Evolutionary conservation across 53 echinoderm and acorn worm species (phyloP).

Genomic region (Actinopyga echinites): DNA sequence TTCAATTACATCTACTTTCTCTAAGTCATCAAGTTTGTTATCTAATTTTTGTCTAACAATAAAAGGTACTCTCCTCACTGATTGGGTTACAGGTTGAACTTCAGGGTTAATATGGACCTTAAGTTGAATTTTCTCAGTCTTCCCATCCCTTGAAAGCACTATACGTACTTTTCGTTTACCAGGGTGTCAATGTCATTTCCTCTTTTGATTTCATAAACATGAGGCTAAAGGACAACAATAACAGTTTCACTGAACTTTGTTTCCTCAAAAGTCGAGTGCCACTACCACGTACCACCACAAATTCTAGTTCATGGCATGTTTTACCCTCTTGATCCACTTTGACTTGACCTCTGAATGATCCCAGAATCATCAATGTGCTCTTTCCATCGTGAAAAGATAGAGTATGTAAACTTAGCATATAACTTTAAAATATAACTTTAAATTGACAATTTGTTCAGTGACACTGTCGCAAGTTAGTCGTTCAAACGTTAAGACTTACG

Average conservation of each 20-base stretch:
- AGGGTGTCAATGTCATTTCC: neutral
- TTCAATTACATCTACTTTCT: neutral
- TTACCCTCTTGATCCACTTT: too few species aligned
- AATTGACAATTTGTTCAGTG: too few species aligned
- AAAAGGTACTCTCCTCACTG: neutral
- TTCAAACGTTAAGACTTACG: too few species aligned
- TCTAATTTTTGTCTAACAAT: neutral
- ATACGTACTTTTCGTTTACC: neutral
- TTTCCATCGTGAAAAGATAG: too few species aligned
- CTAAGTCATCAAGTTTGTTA: neutral
- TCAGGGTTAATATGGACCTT: neutral
- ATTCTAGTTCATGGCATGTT: too few species aligned
- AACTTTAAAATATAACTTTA: too few species aligned
- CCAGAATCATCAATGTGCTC: too few species aligned
- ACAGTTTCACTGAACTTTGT: neutral
- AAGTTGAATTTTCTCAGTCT: neutral
- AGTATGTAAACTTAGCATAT: too few species aligned
- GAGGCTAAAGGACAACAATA: neutral
- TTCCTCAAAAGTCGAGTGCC: neutral
- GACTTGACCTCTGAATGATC: too few species aligned
- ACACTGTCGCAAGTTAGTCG: too few species aligned
- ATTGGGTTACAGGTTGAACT: neutral
- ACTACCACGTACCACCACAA: neutral
- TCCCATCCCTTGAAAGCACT: neutral
- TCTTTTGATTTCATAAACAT: conserved; percentile 1